Evolutionary conservation across 2,797 vertebrate species (phyloP), one percentile per base, ranked within the genome.

Genomic region (Melopsittacus undulatus): DNA sequence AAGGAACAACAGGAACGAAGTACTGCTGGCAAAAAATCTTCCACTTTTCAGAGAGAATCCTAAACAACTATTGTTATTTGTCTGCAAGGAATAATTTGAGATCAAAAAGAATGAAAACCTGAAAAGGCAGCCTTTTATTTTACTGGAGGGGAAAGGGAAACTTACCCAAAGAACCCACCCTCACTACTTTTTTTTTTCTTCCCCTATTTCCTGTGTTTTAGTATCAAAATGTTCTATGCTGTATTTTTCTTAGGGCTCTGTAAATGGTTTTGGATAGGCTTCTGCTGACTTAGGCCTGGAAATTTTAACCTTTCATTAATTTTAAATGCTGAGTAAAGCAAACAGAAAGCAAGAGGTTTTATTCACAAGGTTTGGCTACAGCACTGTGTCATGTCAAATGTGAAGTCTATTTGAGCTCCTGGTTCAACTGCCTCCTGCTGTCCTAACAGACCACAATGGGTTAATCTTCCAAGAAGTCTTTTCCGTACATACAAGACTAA

Each of bases 261-360:
- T 91, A 67, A 78, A 62, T 89, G 91, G 75, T 95, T 96, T 97
- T 96, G 96, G 91, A 88, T 70, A 93, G 24, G 76, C 78, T 97
- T 95, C 79, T 96, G 95, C 91, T 92, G 96, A 95, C 89, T 95
- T 96, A 83, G 93, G 95, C 95, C 49, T 95, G 90, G 95, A 94
- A 97, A 94, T 96, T 76, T 97, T 97, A 97, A 96, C 96, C 97
- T 97, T 90, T 97, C 95, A 89, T 95, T 97, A 72, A 54, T 79
- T 91, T 90, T 30, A 64, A 73, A 16, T 88, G 83, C 78, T 86
- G 59, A 82, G 51, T 34, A 43, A 68, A 90, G 64, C 73, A 79
- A 89, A 89, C 11, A 22, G 62, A 88, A 85, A 4, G 13, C 32
- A 40, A 79, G 74, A 12, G 18, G 36, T 61, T 89, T 86, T 52